Evolutionary conservation across 2,888 invertebrate species (phyloP), one percentile per base, ranked within the genome.

Genomic region (Elegia similella): DNA sequence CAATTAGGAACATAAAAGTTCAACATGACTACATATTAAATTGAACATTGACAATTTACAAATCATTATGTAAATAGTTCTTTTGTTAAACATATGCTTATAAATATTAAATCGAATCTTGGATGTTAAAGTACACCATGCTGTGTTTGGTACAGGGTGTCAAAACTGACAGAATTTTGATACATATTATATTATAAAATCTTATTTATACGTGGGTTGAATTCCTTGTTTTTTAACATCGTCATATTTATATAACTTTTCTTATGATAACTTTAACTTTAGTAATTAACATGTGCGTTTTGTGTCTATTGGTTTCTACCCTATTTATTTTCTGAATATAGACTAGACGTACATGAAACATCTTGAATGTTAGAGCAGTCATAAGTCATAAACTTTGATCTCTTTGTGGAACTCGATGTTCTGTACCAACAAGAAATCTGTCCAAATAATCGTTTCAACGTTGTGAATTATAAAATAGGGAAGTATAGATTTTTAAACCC

Each of bases 231-330:
- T 74, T 68, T 67, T 64, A 63, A 70, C 67, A 70, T 67, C 66
- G 67, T 78, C 72, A 68, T 72, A 65, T 68, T 72, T 77, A 75
- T 75, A 76, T 72, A 70, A 70, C 65, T 74, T 75, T 77, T 76
- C 71, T 73, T 72, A 72, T 23, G 23, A 23, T 75, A 75, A 69
- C 76, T 71, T 76, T 78, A 75, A 78, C 70, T 71, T 73, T 62
- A 66, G 69, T 72, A 73, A 70, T 80, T 76, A 80, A 81, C 66
- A 50, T 60, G 67, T 8, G 47, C 62, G 78, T 82, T 70, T 80
- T 80, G 70, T 76, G 73, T 67, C 71, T 68, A 64, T 73, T 80
- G 78, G 76, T 80, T 77, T 80, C 75, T 76, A 80, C 72, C 79
- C 75, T 75, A 78, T 80, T 75, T 79, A 78, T 72, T 47, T 47